These are phyloP conservation scores for Pseudochaenichthys georgianus DNA, from an alignment of 2,797 vertebrate genomes.

Conservation along the genomic window DNA sequence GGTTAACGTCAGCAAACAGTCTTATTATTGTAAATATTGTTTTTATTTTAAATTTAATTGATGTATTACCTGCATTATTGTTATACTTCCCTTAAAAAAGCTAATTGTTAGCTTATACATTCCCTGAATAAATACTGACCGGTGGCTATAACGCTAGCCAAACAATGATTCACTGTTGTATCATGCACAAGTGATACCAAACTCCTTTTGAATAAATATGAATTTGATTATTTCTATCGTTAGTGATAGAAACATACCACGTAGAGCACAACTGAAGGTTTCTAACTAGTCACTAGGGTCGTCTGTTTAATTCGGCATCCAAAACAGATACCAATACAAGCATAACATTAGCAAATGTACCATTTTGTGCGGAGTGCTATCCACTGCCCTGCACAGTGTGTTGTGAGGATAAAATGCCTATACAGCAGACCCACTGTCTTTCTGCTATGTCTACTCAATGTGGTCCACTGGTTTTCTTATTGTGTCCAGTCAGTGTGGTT, in stretches of 20 bases:
- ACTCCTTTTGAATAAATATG: background rate
- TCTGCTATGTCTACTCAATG: background rate
- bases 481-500: background rate
- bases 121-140: rapidly evolving
- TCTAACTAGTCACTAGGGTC: rapidly evolving
- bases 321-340: rapidly evolving
- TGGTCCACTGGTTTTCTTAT: background rate
- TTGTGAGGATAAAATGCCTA: background rate
- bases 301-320: background rate
- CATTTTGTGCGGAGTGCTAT: rapidly evolving
- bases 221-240: rapidly evolving
- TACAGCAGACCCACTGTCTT: background rate
- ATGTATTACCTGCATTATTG: background rate
- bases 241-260: rapidly evolving
- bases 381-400: too few relatives aligned
- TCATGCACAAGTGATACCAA: background rate
- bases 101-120: background rate
- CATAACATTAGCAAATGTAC: background rate
- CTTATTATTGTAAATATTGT: background rate
- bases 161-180: background rate
- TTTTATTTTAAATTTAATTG: background rate
- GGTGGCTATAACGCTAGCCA: background rate
- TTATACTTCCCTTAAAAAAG: background rate
- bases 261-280: rapidly evolving
- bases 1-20: rapidly evolving